Evolutionary conservation across 2,797 vertebrate genomes (phyloP).

Genomic region (Sarcoramphus papa): DNA sequence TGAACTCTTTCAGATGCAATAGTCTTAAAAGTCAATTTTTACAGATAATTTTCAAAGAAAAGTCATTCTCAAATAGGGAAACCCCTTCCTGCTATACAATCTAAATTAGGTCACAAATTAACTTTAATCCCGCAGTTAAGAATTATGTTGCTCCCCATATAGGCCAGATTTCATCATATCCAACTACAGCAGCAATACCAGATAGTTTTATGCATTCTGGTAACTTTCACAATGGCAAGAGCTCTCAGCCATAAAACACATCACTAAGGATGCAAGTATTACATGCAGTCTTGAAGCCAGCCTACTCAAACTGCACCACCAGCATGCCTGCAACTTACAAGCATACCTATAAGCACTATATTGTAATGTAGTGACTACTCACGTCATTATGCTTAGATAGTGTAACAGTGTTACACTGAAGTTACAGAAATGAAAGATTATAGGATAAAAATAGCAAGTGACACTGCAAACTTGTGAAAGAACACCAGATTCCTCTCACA

Average conservation of each 20-base stretch:
- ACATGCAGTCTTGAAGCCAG: not conserved
- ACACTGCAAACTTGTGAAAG: not conserved
- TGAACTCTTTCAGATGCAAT: not conserved
- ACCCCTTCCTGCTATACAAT: not conserved
- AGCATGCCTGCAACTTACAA: not conserved
- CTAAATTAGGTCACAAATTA: not conserved
- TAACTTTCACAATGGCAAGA: not conserved
- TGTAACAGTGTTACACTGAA: fast-evolving
- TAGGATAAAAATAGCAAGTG: not conserved
- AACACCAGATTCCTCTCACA: not conserved
- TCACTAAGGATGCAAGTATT: not conserved
- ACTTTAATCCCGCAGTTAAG: not conserved
- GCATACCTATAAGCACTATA: not conserved
- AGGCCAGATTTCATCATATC: not conserved
- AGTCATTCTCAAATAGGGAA: not conserved
- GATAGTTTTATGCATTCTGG: not conserved
- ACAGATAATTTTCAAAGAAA: not conserved
- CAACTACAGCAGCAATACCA: not conserved
- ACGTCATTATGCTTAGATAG: not conserved
- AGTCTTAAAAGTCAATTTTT: not conserved
- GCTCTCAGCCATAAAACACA: not conserved
- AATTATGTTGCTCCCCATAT: not conserved
- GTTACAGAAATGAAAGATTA: not conserved
- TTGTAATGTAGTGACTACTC: not conserved
- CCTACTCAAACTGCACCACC: not conserved